Percentiles rank a stretch among this genome's conserved stretches.
Evolutionary conservation across 2,888 invertebrate genomes (phyloP).

Genomic region (Zootermopsis nevadensis): DNA sequence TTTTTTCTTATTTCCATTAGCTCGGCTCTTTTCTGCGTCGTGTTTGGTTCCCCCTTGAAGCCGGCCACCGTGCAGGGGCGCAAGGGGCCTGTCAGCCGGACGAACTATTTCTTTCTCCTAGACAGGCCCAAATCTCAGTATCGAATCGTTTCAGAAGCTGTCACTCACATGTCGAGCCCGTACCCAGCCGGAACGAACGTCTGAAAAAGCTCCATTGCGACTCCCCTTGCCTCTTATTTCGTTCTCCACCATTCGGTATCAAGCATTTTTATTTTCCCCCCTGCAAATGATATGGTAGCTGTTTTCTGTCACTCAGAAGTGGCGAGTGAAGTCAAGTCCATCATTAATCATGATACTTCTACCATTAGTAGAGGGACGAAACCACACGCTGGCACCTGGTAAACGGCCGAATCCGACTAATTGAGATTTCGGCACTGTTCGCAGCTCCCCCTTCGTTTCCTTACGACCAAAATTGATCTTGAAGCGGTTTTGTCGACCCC

Average conservation of each 20-base stretch:
- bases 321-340: constrained; percentile 34
- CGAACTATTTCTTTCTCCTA: constrained; percentile 40
- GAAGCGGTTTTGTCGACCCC: too few relatives aligned
- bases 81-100: background rate
- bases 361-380: constrained; percentile 48
- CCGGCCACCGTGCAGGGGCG: background rate
- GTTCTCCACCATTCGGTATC: constrained; percentile 24
- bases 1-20: constrained; percentile 22
- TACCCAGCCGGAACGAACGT: constrained; percentile 44
- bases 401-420: constrained; percentile 36
- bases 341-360: constrained; percentile 52
- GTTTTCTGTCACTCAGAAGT: constrained; percentile 9
- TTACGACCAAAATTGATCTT: too few relatives aligned
- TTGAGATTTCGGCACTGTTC: constrained; percentile 35
- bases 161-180: constrained; percentile 49
- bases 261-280: constrained; percentile 38
- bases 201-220: constrained; percentile 31
- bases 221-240: constrained; percentile 17
- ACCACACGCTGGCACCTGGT: constrained; percentile 47
- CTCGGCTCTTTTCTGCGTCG: background rate
- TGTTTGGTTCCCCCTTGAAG: background rate
- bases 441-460: too few relatives aligned
- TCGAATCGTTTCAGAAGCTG: constrained; percentile 45
- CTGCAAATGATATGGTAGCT: constrained; percentile 7
- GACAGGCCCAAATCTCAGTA: constrained; percentile 37